Evolutionary conservation across 2,113 vertebrate species (phyloP).

Genomic region (Cynopterus brachyotis): DNA sequence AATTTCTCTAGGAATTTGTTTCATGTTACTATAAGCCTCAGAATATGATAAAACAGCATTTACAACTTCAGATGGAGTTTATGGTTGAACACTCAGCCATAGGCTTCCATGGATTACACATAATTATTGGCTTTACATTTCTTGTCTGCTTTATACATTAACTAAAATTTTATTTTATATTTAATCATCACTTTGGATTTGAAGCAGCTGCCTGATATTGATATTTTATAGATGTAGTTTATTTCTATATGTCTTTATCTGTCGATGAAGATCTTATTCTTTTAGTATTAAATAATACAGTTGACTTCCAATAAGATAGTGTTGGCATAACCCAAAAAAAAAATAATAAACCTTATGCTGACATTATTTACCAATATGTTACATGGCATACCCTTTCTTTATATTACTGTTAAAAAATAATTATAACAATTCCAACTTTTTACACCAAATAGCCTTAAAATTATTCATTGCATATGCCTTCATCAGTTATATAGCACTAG

Average conservation of each 20-base stretch:
- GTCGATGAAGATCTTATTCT: not conserved
- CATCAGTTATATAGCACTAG: too few relatives aligned
- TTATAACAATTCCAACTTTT: too few relatives aligned
- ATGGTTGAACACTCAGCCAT: not conserved
- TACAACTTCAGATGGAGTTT: not conserved
- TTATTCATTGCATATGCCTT: too few relatives aligned
- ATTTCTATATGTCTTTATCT: not conserved
- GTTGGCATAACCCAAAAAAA: not conserved
- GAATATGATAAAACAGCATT: not conserved
- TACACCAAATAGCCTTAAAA: too few relatives aligned
- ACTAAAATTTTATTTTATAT: not conserved
- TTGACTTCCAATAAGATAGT: not conserved
- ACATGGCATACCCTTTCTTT: too few relatives aligned
- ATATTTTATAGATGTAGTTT: not conserved
- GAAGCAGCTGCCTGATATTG: not conserved
- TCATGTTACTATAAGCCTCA: not conserved
- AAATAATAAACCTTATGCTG: not conserved
- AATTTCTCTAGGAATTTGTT: not conserved
- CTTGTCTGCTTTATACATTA: not conserved
- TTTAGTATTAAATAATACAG: not conserved
- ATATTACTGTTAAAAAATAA: too few relatives aligned
- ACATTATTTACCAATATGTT: too few relatives aligned
- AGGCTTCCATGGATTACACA: fast-evolving
- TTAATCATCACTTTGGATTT: not conserved
- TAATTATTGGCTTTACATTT: not conserved